A percentile compares a stretch with the other conserved stretches of the same genome.
Evolutionary conservation across 2,113 vertebrate species (phyloP).

Genomic region (Oenanthe oenanthe): DNA sequence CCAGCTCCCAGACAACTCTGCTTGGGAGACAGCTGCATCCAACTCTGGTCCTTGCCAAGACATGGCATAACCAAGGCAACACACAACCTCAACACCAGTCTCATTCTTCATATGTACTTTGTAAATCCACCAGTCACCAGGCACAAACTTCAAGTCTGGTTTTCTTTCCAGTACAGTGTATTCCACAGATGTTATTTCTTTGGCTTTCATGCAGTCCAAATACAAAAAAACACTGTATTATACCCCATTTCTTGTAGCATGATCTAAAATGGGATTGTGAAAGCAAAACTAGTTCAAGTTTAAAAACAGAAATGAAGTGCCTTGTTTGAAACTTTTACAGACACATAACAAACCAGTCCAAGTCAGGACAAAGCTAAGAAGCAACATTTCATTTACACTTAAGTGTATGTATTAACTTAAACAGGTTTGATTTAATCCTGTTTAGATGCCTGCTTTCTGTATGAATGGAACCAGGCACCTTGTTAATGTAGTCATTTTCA

Average conservation of each 20-base stretch:
- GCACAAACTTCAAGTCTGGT: neutral
- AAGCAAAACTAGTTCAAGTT: neutral
- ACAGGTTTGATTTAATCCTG: neutral
- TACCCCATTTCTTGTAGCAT: neutral
- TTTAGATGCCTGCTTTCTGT: neutral
- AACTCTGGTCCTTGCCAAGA: neutral
- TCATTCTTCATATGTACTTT: neutral
- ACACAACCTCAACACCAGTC: no score
- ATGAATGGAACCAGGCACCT: neutral
- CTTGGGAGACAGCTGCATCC: neutral
- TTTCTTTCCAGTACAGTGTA: neutral
- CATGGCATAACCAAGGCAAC: fast-evolving
- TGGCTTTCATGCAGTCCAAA: neutral
- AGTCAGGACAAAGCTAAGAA: neutral
- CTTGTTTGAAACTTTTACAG: neutral
- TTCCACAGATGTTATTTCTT: neutral
- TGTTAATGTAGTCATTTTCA: neutral
- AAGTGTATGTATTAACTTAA: neutral
- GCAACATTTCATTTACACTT: neutral
- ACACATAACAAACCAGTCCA: neutral
- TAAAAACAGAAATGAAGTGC: neutral
- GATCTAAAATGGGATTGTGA: neutral
- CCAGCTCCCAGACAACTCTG: neutral
- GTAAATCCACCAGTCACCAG: neutral
- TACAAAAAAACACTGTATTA: neutral